These are phyloP conservation scores for Eunapius fragilis DNA, from an alignment of 37 sponge, comb jelly and placozoan species.

Conservation along the genomic window DNA sequence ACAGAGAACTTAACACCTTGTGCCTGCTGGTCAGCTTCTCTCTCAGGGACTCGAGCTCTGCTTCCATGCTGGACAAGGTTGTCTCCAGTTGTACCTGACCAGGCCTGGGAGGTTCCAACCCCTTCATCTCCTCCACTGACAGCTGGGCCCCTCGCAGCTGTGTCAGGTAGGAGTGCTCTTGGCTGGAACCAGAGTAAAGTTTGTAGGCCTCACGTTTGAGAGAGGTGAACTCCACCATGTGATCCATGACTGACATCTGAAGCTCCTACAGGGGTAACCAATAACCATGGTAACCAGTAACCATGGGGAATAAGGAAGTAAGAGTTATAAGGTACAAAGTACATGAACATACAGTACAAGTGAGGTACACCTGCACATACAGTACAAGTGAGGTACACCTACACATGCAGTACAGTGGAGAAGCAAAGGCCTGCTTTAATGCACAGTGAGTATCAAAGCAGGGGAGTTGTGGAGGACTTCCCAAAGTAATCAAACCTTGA, in stretches of 20 bases:
- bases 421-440: too few species aligned
- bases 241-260: conserved; percentile 25
- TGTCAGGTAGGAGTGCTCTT: not conserved
- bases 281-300: too few species aligned
- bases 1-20: not conserved
- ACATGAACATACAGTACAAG: not conserved
- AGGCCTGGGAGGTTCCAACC: conserved; percentile 11
- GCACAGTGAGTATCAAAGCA: too few species aligned
- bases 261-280: conserved; percentile 38
- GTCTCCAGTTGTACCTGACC: conserved; percentile 46
- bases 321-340: too few species aligned
- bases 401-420: too few species aligned
- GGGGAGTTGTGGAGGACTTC: too few species aligned
- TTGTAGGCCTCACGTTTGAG: conserved; percentile 37
- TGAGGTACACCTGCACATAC: not conserved
- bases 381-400: not conserved
- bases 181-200: conserved; percentile 13
- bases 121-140: not conserved
- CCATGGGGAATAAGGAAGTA: not conserved
- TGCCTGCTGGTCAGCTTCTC: not conserved
- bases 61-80: conserved; percentile 22
- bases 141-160: not conserved
- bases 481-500: not conserved
- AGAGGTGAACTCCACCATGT: conserved; percentile 55
- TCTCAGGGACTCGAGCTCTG: conserved; percentile 37